phyloP scores from a whole-genome alignment of 2,888 invertebrate species.

The Heliconius sara region DNA sequence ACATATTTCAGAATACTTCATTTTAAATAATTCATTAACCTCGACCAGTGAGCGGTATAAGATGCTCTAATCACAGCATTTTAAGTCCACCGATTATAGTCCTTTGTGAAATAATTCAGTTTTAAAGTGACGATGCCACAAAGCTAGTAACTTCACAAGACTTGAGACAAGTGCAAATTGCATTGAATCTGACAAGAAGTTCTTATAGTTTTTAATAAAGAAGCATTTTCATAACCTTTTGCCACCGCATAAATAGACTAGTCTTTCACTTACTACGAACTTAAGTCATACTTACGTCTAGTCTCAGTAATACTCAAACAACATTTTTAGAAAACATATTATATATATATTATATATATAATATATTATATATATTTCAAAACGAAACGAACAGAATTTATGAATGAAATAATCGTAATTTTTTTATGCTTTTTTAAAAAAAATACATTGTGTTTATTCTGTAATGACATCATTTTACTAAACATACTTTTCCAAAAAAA shows the following conservation, averaged over 20 bases:
- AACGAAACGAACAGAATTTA: too few relatives aligned
- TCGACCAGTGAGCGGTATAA: neutral
- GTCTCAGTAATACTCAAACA: too few relatives aligned
- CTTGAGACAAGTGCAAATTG: constrained; percentile 28
- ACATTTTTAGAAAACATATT: too few relatives aligned
- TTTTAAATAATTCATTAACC: neutral
- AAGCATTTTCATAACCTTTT: constrained; percentile 2
- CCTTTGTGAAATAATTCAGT: constrained; percentile 30
- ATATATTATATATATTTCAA: too few relatives aligned
- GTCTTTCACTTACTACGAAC: neutral
- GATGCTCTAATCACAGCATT: neutral
- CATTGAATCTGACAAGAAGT: constrained; percentile 5
- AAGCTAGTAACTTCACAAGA: constrained; percentile 18
- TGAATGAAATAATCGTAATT: too few relatives aligned
- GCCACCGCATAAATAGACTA: neutral
- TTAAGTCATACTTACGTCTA: too few relatives aligned
- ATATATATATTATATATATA: too few relatives aligned
- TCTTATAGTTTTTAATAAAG: constrained; percentile 3
- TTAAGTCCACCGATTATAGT: constrained; percentile 2
- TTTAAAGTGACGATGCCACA: constrained; percentile 29
- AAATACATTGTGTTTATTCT: too few relatives aligned
- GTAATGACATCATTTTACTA: too few relatives aligned
- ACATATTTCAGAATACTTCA: neutral
- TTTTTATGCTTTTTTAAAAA: too few relatives aligned
- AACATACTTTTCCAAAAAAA: too few relatives aligned